Percentiles rank a stretch among this genome's conserved stretches.
Conservation (phyloP, 2,888 invertebrate species). For the Lottia scabra region DNA sequence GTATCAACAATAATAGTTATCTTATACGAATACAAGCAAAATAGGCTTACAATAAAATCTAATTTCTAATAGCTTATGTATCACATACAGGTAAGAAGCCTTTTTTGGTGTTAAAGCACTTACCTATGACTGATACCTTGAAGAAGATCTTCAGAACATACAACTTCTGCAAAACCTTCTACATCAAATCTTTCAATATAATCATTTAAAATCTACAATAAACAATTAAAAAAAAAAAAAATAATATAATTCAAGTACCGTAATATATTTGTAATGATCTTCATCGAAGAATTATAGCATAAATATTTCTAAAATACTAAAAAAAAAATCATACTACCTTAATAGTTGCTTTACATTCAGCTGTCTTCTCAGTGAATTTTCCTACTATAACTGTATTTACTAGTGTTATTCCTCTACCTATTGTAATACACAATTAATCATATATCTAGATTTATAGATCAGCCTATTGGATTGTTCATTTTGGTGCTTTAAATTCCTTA, state of each 20-base stretch:
- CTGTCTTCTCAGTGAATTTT: conserved; percentile 11
- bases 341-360: conserved; percentile 16
- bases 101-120: conserved; percentile 39
- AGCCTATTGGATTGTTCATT: no score
- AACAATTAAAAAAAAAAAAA: background rate
- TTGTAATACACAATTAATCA: background rate
- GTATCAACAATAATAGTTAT: no score
- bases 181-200: conserved; percentile 93
- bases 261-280: no score
- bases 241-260: no score
- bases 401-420: conserved; percentile 35
- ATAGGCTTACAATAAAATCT: no score
- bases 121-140: conserved; percentile 92
- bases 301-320: background rate
- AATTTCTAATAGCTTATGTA: no score
- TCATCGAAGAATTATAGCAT: no score
- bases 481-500: no score
- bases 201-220: conserved; percentile 76
- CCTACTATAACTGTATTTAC: conserved; percentile 29
- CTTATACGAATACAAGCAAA: no score
- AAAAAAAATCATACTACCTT: conserved; percentile 15
- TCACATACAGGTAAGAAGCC: no score
- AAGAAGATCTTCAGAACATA: conserved; percentile 84
- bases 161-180: conserved; percentile 96
- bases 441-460: no score